These are phyloP conservation scores for Gymnosoma rotundatum DNA, from an alignment of 2,888 invertebrate genomes.

Conservation along the genomic window DNA sequence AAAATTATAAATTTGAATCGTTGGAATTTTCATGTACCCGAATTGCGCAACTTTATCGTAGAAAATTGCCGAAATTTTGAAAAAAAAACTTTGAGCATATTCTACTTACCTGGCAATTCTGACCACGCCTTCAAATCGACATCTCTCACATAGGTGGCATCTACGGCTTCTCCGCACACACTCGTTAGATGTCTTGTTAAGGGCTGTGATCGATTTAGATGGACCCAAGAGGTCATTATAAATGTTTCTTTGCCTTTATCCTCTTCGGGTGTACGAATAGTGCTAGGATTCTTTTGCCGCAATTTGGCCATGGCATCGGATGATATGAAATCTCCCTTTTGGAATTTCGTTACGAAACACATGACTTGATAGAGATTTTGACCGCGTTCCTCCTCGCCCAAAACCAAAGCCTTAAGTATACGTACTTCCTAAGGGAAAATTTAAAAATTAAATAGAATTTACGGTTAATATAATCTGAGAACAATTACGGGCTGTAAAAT, in stretches of 20 bases:
- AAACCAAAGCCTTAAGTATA: conserved; percentile 92
- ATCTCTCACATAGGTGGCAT: conserved; percentile 89
- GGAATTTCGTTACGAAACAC: conserved; percentile 95
- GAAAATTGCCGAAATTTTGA: too few relatives aligned
- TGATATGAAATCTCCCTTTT: conserved; percentile 96
- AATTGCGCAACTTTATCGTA: too few relatives aligned
- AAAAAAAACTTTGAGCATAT: neutral
- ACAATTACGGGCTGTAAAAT: too few relatives aligned
- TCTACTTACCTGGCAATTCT: conserved; percentile 88
- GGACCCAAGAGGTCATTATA: conserved; percentile 92
- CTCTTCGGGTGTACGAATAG: conserved; percentile 94
- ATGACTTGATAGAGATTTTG: conserved; percentile 94
- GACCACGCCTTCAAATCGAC: conserved; percentile 92
- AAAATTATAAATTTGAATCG: too few relatives aligned
- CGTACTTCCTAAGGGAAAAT: conserved; percentile 90
- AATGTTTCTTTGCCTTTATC: conserved; percentile 92
- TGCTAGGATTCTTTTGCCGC: conserved; percentile 94
- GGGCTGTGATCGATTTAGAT: conserved; percentile 86
- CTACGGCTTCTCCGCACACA: conserved; percentile 90
- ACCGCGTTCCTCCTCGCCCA: conserved; percentile 96
- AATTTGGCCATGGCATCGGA: conserved; percentile 98
- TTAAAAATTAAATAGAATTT: neutral
- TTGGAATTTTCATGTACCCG: too few relatives aligned
- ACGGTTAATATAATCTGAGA: too few relatives aligned
- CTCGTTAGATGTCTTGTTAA: conserved; percentile 89